Base-by-base conservation (phyloP, 1,140 invertebrate species). In the Drosophila auraria region DNA sequence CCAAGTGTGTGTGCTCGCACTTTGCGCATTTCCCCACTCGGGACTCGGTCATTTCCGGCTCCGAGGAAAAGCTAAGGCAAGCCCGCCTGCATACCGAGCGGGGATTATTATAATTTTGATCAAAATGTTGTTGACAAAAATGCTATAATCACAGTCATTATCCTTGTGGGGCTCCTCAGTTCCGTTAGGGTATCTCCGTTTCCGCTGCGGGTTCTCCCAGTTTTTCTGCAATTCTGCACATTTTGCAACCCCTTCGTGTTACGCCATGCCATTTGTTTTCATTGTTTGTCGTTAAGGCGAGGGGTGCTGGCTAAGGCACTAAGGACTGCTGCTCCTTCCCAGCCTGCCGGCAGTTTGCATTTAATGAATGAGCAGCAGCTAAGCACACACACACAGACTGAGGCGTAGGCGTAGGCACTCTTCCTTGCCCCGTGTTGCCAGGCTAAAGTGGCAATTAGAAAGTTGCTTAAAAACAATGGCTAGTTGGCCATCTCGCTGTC, bases 371-470 rank as follows among this genome's bases (percentile, higher is more conserved):
- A 87, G 77, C 84, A 73, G 62, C 61, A 73, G 62, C 61, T 75
- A 75, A 50, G 77, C 77, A 73, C 64, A 70, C 64, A 56, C 53
- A 50, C 38, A 11, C 3, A 11, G 9, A 36, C 33, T 9, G 30
- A 2, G 30, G 30, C 30, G 30, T 7, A 12, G 33, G 53, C 53
- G 14, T 5, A 42, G 15, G 40, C 40, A 54, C 57, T 70, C 57
- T 33, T 33, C 38, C 44, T 27, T 45, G 17, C 27, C 69, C 64
- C 70, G 57, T 58, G 61, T 58, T 80, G 69, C 56, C 60, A 42
- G 61, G 64, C 78, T 79, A 82, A 89, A 90, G 84, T 89, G 84
- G 84, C 84, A 89, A 90, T 89, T 89, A 89, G 86, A 90, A 89
- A 89, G 84, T 89, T 89, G 81, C 81, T 84, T 81, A 75, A 90